phyloP scores from a whole-genome alignment of 2,113 vertebrate species.

The Podarcis raffonei region DNA sequence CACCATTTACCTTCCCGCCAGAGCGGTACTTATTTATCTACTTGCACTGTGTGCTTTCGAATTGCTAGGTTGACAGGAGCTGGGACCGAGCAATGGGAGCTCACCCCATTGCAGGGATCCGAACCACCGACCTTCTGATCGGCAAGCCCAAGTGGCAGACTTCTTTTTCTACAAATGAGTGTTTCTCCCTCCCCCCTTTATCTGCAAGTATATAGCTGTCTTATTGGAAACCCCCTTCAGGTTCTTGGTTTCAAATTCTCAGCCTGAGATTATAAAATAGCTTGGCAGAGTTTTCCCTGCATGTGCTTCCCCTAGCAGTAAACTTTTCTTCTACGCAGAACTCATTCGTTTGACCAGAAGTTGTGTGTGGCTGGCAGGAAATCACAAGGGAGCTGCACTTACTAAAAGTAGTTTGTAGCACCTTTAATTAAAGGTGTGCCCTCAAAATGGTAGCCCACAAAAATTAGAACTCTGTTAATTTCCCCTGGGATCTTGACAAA shows the following conservation, averaged over 20 bases:
- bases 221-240: not conserved
- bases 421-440: slow-evolving; percentile 31
- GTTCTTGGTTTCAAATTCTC: not conserved
- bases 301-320: not conserved
- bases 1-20: too few species aligned
- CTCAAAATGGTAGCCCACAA: slow-evolving; percentile 21
- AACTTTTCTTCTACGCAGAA: slow-evolving; percentile 11
- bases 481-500: slow-evolving; percentile 21
- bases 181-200: not conserved
- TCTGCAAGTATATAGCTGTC: not conserved
- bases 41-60: too few species aligned
- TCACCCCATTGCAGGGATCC: too few species aligned
- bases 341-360: slow-evolving; percentile 20
- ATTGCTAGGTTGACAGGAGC: too few species aligned
- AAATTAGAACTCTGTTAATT: slow-evolving; percentile 33
- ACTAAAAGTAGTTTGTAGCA: slow-evolving; percentile 21
- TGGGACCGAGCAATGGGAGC: too few species aligned
- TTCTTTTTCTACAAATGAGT: not conserved
- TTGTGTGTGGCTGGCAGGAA: slow-evolving; percentile 10
- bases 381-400: not conserved
- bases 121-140: too few species aligned
- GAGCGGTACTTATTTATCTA: too few species aligned
- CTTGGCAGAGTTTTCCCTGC: not conserved
- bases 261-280: not conserved
- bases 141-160: too few species aligned